Base-by-base conservation (phyloP, 2,888 invertebrate species). In the Dicycla oo region DNA sequence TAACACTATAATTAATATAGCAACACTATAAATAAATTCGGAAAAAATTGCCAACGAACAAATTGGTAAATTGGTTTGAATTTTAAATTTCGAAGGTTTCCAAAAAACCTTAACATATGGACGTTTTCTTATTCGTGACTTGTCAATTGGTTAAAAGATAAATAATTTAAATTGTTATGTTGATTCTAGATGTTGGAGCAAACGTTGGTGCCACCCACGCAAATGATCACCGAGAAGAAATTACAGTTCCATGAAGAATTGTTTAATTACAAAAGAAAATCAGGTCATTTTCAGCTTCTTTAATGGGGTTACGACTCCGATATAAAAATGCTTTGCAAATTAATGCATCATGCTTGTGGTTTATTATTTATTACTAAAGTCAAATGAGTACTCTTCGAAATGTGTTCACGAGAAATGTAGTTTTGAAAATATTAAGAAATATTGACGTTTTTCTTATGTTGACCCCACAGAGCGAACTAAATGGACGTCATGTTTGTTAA, bases 401-500 rank as follows among this genome's bases (percentile, higher is more conserved):
- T 34, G 34, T 3, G 34, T 34, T 2, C 34, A 34, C 34, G 34
- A 43, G 2, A 30, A 30, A 20, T 1, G 0, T 1, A 47, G 8
- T 23, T 34, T 20, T 40, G 10, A 38, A 70, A 40, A 34, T 13
- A 0, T 6, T 34, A 34, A 11, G 3, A 20, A 20, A 49, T 0
- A 13, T 10, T 18, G 1, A 2, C 7, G 3, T 23, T 23, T 53
- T 53, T 47, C 0, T 30, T 47, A 51, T 5, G 0, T 23, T 75
- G 38, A 57, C 71, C 56, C 18, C 45, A 74, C 68, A 74, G 18
- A 69, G 13, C 30, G 53, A 54, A 67, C 56, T 75, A 86, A 82
- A 86, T 82, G 79, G 63, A 76, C 81, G 87, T 82, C 81, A 87
- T 82, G 86, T 88, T 90, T 88, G 86, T 87, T 84, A 83, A 88